Base-by-base conservation (phyloP, 2,888 invertebrate species). In the Nudaria mundana region DNA sequence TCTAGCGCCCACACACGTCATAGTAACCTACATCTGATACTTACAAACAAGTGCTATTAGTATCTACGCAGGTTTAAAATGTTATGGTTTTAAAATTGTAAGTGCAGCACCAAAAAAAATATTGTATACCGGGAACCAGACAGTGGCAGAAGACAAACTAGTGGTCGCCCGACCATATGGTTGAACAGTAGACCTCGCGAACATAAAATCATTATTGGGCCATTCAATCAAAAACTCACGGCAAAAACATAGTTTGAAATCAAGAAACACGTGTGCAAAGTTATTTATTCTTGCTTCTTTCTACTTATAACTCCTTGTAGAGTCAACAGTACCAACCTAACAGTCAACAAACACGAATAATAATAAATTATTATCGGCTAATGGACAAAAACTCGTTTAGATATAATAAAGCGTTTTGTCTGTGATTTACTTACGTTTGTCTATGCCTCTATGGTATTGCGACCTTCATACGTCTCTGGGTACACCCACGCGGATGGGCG, bases 401-500 rank as follows among this genome's bases (percentile, higher is more conserved):
- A n/a, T n/a, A n/a, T n/a, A n/a, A 32, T 18, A 32, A 38, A 12
- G 18, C 13, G 22, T 29, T 20, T n/a, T 15, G 28, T 10, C 2
- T 2, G 23, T 40, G 39, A 44, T 56, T 10, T 48, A 40, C 25
- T 40, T 14, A 24, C 22, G 15, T 51, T 52, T 56, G 50, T 53
- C 44, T 52, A 51, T 54, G 52, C 48, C 48, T 39, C 59, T 57
- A 40, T 51, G 52, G 64, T 20, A 20, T n/a, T n/a, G n/a, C n/a
- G n/a, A n/a, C n/a, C n/a, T n/a, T n/a, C n/a, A n/a, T n/a, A n/a
- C n/a, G n/a, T n/a, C n/a, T n/a, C n/a, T n/a, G n/a, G n/a, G 52
- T 59, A 63, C 70, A 69, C 81, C 79, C 61, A 74, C 71, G 46
- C 63, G 63, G 66, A 67, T 73, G 76, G 72, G 71, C 68, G 66